phyloP scores from a whole-genome alignment of 2,797 vertebrate species.

The Heteromormyrus szaboi region DNA sequence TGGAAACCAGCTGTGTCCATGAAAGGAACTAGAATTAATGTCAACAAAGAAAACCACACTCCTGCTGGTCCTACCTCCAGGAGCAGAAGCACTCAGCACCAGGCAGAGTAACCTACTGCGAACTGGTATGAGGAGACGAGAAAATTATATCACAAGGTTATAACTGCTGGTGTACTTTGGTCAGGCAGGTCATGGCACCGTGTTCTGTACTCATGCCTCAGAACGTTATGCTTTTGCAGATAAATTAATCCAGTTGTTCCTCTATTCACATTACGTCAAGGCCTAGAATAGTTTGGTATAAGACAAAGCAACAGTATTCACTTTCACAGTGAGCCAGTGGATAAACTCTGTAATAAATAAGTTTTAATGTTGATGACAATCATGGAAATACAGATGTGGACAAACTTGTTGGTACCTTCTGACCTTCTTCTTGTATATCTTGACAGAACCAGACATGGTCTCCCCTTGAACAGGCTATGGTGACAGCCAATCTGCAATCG shows the following conservation, averaged over 20 bases:
- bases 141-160: neutral
- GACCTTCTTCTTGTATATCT: slow-evolving; percentile 18
- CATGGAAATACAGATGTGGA: neutral
- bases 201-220: neutral
- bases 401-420: too few species aligned
- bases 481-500: neutral
- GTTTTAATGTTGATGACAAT: neutral
- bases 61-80: slow-evolving; percentile 8
- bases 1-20: slow-evolving; percentile 36
- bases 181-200: neutral
- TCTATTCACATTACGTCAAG: neutral
- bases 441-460: slow-evolving; percentile 8
- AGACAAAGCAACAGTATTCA: neutral
- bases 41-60: slow-evolving; percentile 15
- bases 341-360: neutral
- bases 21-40: slow-evolving; percentile 14
- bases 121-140: neutral
- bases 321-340: neutral
- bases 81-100: neutral
- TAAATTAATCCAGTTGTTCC: neutral
- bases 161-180: neutral
- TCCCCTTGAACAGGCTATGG: neutral
- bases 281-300: neutral
- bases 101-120: neutral
- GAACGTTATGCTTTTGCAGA: neutral